phyloP scores from a whole-genome alignment of 2,888 invertebrate species.

The Dorcus parallelipipedus region DNA sequence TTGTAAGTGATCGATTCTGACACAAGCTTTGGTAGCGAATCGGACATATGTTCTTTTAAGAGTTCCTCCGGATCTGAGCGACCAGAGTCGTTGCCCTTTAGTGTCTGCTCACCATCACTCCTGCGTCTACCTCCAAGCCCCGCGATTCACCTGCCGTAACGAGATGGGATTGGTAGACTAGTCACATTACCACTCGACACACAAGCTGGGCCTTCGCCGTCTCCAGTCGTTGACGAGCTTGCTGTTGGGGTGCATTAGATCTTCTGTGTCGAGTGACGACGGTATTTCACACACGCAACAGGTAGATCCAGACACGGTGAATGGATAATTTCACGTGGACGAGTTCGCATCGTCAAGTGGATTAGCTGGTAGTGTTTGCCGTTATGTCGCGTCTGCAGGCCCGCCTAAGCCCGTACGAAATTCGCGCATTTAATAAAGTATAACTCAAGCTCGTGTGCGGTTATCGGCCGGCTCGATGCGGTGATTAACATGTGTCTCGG shows the following conservation, averaged over 20 bases:
- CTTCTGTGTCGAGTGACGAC: too few species aligned
- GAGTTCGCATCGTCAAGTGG: neutral
- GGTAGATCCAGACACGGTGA: conserved; percentile 11
- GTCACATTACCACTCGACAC: conserved; percentile 15
- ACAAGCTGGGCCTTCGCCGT: neutral
- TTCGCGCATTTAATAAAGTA: conserved; percentile 18
- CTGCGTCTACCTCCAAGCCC: conserved; percentile 30
- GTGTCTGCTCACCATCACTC: conserved; percentile 37
- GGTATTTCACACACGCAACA: too few species aligned
- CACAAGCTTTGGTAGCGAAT: conserved; percentile 14
- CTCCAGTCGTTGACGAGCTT: neutral
- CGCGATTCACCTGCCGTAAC: conserved; percentile 43
- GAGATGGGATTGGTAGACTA: conserved; percentile 42
- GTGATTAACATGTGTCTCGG: conserved; percentile 32
- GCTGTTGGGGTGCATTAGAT: neutral
- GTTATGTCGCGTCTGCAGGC: too few species aligned
- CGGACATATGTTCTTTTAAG: conserved; percentile 33
- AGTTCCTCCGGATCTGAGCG: conserved; percentile 36
- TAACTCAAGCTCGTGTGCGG: conserved; percentile 9
- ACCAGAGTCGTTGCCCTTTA: conserved; percentile 43
- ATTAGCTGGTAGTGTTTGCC: neutral
- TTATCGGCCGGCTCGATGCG: conserved; percentile 13
- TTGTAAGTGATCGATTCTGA: conserved; percentile 13
- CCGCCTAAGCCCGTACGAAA: conserved; percentile 8
- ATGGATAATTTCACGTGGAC: neutral